Conservation (phyloP, 64 coral and sea anemone species). For the Actinia tenebrosa region DNA sequence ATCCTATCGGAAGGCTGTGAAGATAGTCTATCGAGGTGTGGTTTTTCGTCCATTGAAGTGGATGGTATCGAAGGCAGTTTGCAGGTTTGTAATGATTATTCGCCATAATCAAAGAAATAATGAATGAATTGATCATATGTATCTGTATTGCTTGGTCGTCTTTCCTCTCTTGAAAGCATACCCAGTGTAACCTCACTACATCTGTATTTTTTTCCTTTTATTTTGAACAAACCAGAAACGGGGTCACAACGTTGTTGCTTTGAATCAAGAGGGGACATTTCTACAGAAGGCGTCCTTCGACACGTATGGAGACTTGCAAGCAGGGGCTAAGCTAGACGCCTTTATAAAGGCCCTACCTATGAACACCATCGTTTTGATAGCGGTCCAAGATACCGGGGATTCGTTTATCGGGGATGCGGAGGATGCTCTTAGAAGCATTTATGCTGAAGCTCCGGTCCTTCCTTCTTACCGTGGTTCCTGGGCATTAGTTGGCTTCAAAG, state of each 20-base stretch:
- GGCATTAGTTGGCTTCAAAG: slow-evolving; percentile 32
- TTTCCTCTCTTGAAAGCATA: too few relatives aligned
- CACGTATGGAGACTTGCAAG: neutral
- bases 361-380: slow-evolving; percentile 22
- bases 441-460: neutral
- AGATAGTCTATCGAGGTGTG: neutral
- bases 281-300: neutral
- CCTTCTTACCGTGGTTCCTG: slow-evolving; percentile 29
- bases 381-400: slow-evolving; percentile 11
- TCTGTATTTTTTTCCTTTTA: too few relatives aligned
- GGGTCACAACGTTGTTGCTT: slow-evolving; percentile 33
- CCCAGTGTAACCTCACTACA: too few relatives aligned
- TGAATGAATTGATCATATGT: too few relatives aligned
- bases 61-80: slow-evolving; percentile 8
- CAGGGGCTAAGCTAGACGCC: slow-evolving; percentile 10
- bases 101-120: too few relatives aligned
- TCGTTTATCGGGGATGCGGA: neutral
- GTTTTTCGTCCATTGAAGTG: neutral
- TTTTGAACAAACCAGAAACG: neutral
- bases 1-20: slow-evolving; percentile 1
- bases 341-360: slow-evolving; percentile 19
- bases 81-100: neutral
- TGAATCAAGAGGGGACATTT: slow-evolving; percentile 17
- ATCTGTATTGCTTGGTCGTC: too few relatives aligned
- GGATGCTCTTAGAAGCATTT: slow-evolving; percentile 12